Evolutionary conservation across 2,888 invertebrate species (phyloP).

Genomic region (Chrysolina haemoptera): DNA sequence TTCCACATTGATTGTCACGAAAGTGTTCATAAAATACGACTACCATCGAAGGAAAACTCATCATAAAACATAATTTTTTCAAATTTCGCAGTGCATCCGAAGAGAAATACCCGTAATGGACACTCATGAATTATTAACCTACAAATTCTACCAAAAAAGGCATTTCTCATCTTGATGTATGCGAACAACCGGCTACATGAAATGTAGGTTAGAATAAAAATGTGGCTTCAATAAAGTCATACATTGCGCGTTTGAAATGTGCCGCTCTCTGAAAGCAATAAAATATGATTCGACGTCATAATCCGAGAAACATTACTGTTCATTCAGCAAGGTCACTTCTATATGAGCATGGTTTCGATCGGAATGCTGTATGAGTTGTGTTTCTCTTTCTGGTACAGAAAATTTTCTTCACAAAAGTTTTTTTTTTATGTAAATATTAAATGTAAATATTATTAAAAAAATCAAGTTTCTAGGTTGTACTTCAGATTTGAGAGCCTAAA

Average conservation of each 20-base stretch:
- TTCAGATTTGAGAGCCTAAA: no score
- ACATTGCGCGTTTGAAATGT: slow-evolving; percentile 15
- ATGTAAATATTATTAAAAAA: no score
- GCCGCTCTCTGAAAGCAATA: slow-evolving; percentile 24
- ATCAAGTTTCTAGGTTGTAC: no score
- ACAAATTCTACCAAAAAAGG: slow-evolving; percentile 11
- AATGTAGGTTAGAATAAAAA: slow-evolving; percentile 17
- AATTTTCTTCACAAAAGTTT: no score
- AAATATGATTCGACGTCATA: slow-evolving; percentile 13
- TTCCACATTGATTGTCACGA: neutral
- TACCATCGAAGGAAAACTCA: neutral
- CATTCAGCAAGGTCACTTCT: neutral
- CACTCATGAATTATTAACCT: slow-evolving; percentile 12
- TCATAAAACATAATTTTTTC: neutral
- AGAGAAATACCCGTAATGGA: neutral
- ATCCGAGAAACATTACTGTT: neutral
- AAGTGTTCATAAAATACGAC: neutral
- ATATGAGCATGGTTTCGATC: neutral
- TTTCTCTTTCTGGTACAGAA: neutral
- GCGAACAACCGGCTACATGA: slow-evolving; percentile 4
- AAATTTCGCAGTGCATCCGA: neutral
- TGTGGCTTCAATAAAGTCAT: slow-evolving; percentile 22
- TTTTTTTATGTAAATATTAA: no score
- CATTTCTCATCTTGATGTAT: neutral
- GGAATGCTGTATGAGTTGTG: neutral